phyloP scores from a whole-genome alignment of 2,888 invertebrate genomes.

The Eristalis intricaria region DNA sequence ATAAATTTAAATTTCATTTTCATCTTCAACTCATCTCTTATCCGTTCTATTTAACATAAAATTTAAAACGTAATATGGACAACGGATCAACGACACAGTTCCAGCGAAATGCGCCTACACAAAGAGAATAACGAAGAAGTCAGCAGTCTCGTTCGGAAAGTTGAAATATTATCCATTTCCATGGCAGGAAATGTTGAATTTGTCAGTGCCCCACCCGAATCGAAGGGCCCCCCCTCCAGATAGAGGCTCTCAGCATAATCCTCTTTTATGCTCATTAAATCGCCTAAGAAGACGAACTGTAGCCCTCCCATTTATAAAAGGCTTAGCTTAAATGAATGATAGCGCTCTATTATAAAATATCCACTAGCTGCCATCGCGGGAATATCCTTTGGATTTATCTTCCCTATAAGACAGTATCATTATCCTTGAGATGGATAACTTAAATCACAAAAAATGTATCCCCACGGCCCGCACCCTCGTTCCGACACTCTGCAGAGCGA shows the following conservation, averaged over 20 bases:
- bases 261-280: constrained; percentile 62
- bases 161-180: background rate
- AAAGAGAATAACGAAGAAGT: background rate
- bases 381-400: constrained; percentile 30
- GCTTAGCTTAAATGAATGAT: constrained; percentile 57
- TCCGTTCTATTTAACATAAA: background rate
- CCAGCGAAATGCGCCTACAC: background rate
- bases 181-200: background rate
- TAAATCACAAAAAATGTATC: constrained; percentile 14
- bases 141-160: background rate
- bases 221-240: constrained; percentile 1
- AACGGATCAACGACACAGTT: background rate
- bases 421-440: constrained; percentile 42
- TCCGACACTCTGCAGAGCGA: background rate
- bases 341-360: constrained; percentile 45
- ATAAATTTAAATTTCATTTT: background rate
- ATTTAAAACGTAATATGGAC: background rate
- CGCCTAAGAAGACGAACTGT: constrained; percentile 47
- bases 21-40: background rate
- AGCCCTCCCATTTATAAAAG: constrained; percentile 53
- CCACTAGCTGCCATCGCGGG: constrained; percentile 28
- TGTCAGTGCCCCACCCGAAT: background rate
- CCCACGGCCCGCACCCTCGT: background rate
- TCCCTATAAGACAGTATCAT: constrained; percentile 45
- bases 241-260: constrained; percentile 40